phyloP scores from a whole-genome alignment of 2,888 invertebrate species.

The Torymus texanus region DNA sequence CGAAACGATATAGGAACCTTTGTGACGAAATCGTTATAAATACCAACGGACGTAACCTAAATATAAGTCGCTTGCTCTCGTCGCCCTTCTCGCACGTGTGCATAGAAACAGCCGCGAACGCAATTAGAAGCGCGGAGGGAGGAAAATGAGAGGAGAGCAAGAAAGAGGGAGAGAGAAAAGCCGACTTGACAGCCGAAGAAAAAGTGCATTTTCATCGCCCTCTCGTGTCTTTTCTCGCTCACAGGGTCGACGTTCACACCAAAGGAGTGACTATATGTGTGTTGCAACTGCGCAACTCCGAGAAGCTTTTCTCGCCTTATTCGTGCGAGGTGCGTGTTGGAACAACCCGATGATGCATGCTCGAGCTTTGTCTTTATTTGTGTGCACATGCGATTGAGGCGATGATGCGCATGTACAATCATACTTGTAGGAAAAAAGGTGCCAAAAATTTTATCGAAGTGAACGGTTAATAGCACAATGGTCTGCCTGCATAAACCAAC shows the following conservation, averaged over 20 bases:
- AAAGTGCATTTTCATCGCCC: slow-evolving; percentile 37
- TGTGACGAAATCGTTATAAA: slow-evolving; percentile 52
- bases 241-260: slow-evolving; percentile 29
- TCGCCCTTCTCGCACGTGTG: not conserved
- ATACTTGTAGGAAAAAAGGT: no score
- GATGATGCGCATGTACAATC: no score
- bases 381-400: not conserved
- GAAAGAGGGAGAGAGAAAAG: not conserved
- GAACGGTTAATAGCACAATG: no score
- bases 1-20: slow-evolving; percentile 47
- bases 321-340: not conserved
- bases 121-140: slow-evolving; percentile 20
- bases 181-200: slow-evolving; percentile 34
- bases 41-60: slow-evolving; percentile 40
- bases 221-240: slow-evolving; percentile 1
- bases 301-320: slow-evolving; percentile 3
- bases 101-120: not conserved
- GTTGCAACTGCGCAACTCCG: not conserved
- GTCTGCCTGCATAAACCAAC: no score
- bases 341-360: slow-evolving; percentile 17
- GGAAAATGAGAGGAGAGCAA: not conserved
- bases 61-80: slow-evolving; percentile 32
- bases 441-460: no score
- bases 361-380: slow-evolving; percentile 11
- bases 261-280: not conserved